Percentiles rank a stretch among this genome's conserved stretches.
Conservation (phyloP, 2,113 vertebrate species). For the Periophthalmodon schlosseri region DNA sequence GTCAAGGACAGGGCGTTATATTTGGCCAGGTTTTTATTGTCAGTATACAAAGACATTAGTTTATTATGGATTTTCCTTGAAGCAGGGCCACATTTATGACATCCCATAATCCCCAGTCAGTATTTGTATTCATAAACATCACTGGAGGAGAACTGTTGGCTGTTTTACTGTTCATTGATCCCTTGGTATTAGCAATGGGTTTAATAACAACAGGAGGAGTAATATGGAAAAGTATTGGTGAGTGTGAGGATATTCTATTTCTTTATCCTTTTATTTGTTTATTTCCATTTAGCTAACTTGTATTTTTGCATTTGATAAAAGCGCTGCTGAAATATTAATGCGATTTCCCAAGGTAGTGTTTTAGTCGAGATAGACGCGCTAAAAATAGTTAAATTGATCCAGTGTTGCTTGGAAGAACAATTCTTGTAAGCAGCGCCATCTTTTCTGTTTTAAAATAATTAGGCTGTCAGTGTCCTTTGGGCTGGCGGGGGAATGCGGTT, state of each 20-base stretch:
- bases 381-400: neutral
- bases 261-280: neutral
- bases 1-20: neutral
- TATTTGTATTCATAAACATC: slow-evolving; percentile 44
- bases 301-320: neutral
- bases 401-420: neutral
- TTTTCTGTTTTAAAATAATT: neutral
- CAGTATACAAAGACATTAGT: neutral
- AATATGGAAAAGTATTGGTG: too few species aligned
- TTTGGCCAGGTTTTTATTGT: neutral
- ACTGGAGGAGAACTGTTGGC: slow-evolving; percentile 24
- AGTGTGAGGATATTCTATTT: neutral
- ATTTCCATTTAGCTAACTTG: neutral
- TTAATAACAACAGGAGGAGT: neutral
- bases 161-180: slow-evolving; percentile 25
- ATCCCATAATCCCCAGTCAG: slow-evolving; percentile 31
- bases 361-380: neutral
- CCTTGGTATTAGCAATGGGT: neutral
- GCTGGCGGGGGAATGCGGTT: neutral
- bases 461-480: neutral
- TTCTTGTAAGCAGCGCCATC: neutral
- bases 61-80: neutral
- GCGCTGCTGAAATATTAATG: neutral
- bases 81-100: slow-evolving; percentile 21
- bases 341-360: neutral